Evolutionary conservation across 2,797 vertebrate species (phyloP).

Genomic region (Rhinella marina): DNA sequence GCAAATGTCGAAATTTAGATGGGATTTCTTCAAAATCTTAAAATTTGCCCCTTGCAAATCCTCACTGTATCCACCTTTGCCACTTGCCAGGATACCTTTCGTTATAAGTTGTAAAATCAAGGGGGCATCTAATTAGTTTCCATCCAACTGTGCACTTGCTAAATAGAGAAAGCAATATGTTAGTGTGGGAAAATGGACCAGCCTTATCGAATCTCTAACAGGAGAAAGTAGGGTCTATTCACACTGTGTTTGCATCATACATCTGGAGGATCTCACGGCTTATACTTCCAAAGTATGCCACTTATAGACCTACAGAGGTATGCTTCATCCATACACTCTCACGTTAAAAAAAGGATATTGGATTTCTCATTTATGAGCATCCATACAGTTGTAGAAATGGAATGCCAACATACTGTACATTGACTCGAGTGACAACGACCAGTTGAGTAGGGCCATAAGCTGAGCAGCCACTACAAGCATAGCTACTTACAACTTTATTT

Average conservation of each 20-base stretch:
- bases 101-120: too few relatives aligned
- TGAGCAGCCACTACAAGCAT: neutral
- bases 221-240: neutral
- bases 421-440: too few relatives aligned
- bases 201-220: neutral
- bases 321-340: neutral
- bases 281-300: too few relatives aligned
- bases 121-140: neutral
- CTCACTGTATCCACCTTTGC: too few relatives aligned
- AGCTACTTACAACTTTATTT: neutral
- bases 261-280: too few relatives aligned
- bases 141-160: neutral
- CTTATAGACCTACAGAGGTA: too few relatives aligned
- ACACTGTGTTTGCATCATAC: neutral
- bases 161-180: neutral
- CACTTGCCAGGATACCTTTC: too few relatives aligned
- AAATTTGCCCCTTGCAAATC: too few relatives aligned
- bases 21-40: too few relatives aligned
- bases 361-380: neutral
- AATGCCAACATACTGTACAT: neutral
- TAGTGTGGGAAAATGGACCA: neutral
- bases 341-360: too few relatives aligned
- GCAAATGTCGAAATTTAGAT: too few relatives aligned
- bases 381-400: neutral
- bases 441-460: neutral